Evolutionary conservation across 2,888 invertebrate species (phyloP).

Genomic region (Limnephilus auricula): DNA sequence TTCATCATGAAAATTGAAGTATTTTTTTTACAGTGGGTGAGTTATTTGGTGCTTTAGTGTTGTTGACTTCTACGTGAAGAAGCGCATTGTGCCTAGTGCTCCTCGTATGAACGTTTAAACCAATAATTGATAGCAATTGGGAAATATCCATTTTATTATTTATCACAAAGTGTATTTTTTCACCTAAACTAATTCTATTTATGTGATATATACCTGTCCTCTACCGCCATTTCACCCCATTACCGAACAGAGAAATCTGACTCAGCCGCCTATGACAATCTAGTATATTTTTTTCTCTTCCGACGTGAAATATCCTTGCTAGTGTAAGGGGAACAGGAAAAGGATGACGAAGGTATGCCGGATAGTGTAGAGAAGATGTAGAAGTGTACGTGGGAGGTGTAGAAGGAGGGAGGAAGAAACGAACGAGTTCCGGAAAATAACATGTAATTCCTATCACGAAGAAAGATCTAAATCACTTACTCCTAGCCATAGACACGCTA

Average conservation of each 20-base stretch:
- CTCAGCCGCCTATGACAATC: conserved; percentile 12
- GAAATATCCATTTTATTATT: too few species aligned
- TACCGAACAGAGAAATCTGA: background rate
- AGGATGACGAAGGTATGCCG: background rate
- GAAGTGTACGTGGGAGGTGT: background rate
- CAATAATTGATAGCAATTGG: too few species aligned
- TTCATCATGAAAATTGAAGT: too few species aligned
- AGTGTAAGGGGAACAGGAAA: background rate
- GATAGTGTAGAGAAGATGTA: background rate
- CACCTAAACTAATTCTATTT: too few species aligned
- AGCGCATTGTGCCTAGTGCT: too few species aligned
- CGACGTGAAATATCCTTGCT: conserved; percentile 16
- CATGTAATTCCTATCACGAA: conserved; percentile 43
- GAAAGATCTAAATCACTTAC: conserved; percentile 40
- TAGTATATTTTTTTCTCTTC: conserved; percentile 20
- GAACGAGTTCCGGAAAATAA: conserved; percentile 42
- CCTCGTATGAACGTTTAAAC: too few species aligned
- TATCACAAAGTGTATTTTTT: too few species aligned
- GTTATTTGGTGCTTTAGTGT: too few species aligned
- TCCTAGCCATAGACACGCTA: conserved; percentile 12
- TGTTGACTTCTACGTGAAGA: too few species aligned
- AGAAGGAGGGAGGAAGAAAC: background rate
- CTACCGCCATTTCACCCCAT: background rate
- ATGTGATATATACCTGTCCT: background rate
- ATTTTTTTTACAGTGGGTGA: too few species aligned